phyloP scores from a whole-genome alignment of 2,797 vertebrate genomes.

The Aythya fuligula region DNA sequence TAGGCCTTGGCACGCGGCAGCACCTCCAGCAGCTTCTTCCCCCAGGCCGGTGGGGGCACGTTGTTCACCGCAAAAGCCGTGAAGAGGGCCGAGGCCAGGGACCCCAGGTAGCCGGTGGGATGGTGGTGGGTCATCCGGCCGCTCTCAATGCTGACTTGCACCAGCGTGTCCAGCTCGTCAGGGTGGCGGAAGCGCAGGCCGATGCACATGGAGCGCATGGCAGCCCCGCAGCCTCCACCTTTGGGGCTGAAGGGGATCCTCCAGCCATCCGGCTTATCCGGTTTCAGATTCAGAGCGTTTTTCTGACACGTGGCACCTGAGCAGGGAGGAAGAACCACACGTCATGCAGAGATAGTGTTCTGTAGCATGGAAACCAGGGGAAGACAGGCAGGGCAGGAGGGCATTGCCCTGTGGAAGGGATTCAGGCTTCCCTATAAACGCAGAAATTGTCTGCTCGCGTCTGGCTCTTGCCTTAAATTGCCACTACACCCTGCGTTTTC shows the following conservation, averaged over 20 bases:
- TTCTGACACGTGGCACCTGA: conserved; percentile 49
- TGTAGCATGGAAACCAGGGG: fast-evolving
- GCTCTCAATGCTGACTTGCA: conserved; percentile 83
- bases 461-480: not conserved
- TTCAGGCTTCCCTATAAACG: not conserved
- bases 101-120: conserved; percentile 85
- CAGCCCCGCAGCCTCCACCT: conserved; percentile 83
- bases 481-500: not conserved
- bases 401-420: fast-evolving
- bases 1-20: conserved; percentile 77
- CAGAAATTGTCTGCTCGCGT: fast-evolving
- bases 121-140: conserved; percentile 88
- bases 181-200: conserved; percentile 80
- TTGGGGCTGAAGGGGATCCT: conserved; percentile 70
- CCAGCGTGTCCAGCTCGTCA: conserved; percentile 71
- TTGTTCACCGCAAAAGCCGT: conserved; percentile 77
- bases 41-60: conserved; percentile 77
- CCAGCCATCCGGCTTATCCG: conserved; percentile 42
- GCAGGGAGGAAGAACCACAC: not conserved
- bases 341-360: not conserved
- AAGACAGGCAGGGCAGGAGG: not conserved
- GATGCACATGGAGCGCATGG: conserved; percentile 87
- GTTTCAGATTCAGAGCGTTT: not conserved
- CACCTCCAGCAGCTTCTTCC: conserved; percentile 77
- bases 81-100: conserved; percentile 82